These are phyloP conservation scores for Hepsetus odoe DNA, from an alignment of 2,113 vertebrate species.

Conservation along the genomic window DNA sequence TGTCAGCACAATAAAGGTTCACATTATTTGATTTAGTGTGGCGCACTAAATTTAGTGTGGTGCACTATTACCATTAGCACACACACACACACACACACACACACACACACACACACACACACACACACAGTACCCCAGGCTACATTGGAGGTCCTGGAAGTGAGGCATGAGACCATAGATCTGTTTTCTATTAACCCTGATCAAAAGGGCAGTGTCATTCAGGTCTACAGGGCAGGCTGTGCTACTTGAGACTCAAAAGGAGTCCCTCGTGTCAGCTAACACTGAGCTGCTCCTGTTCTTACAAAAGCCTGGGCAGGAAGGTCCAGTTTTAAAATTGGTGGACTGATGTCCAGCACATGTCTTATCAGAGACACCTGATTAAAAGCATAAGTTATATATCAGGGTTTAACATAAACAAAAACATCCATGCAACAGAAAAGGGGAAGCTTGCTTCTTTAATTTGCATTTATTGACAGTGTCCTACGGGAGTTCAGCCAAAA, in stretches of 20 bases:
- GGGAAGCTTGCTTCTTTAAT: too few relatives aligned
- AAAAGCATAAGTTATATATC: too few relatives aligned
- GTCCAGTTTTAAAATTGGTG: background rate
- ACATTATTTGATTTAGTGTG: conserved; percentile 35
- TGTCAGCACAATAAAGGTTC: conserved; percentile 20
- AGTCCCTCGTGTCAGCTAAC: conserved; percentile 32
- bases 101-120: conserved; percentile 16
- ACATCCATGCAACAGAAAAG: too few relatives aligned
- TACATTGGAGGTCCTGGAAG: conserved; percentile 15
- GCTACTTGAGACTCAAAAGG: conserved; percentile 19
- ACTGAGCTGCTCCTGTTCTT: conserved; percentile 14
- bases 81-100: conserved; percentile 7
- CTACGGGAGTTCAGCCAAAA: too few relatives aligned
- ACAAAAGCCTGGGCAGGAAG: background rate
- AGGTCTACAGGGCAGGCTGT: background rate
- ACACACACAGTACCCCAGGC: conserved; percentile 24
- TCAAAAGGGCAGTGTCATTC: conserved; percentile 32
- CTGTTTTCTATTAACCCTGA: conserved; percentile 48
- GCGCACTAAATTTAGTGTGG: conserved; percentile 13
- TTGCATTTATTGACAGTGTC: too few relatives aligned
- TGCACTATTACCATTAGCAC: too few relatives aligned
- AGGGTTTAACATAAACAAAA: too few relatives aligned
- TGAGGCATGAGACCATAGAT: conserved; percentile 7
- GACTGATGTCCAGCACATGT: too few relatives aligned
- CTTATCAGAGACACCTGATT: too few relatives aligned